Conservation (phyloP, 1,140 invertebrate genomes). For the Camponotus pennsylvanicus region DNA sequence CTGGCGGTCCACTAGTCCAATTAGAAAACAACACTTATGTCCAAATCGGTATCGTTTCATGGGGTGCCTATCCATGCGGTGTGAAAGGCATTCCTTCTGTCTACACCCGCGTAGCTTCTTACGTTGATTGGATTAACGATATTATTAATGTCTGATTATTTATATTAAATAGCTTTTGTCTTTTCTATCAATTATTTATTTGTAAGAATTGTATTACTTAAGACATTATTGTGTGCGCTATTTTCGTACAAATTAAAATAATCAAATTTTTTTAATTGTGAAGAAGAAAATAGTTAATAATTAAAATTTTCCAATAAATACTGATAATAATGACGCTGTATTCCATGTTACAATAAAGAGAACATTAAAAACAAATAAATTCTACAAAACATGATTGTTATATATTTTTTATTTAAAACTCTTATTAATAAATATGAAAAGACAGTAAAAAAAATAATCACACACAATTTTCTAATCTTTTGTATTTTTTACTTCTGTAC, state of each 20-base stretch:
- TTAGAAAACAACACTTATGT: slow-evolving; percentile 48
- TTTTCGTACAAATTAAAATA: background rate
- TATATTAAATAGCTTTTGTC: background rate
- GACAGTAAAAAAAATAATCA: background rate
- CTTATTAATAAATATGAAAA: background rate
- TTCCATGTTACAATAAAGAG: background rate
- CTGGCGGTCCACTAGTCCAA: slow-evolving; percentile 89
- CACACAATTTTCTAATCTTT: no score
- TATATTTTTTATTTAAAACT: background rate
- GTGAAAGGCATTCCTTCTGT: slow-evolving; percentile 89
- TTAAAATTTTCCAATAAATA: background rate
- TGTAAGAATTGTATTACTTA: background rate
- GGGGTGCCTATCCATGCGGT: slow-evolving; percentile 91
- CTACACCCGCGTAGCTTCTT: slow-evolving; percentile 89
- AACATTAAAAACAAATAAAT: background rate
- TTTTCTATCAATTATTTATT: background rate
- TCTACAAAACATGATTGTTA: background rate
- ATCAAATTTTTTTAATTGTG: background rate
- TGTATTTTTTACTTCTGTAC: no score
- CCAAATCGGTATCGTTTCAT: slow-evolving; percentile 91
- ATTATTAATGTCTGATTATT: slow-evolving; percentile 25
- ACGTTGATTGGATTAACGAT: slow-evolving; percentile 83
- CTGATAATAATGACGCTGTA: background rate
- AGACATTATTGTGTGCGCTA: background rate
- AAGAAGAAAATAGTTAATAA: background rate